Conservation (phyloP, 2,113 vertebrate species). For the Hypocryptadius cinnamomeus region DNA sequence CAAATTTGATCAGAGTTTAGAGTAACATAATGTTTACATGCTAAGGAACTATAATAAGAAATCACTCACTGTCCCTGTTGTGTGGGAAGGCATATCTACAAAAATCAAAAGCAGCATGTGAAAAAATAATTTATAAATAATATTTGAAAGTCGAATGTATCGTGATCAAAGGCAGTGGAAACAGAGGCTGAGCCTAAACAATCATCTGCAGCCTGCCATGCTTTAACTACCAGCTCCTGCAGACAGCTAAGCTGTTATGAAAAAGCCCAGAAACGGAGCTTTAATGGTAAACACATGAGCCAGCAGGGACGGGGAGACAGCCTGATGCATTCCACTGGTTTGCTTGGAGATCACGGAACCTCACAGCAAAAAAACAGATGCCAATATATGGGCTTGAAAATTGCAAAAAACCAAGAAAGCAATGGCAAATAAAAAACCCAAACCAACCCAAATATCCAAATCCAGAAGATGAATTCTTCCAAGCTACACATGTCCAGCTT, state of each 20-base stretch:
- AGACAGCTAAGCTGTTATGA: conserved; percentile 11
- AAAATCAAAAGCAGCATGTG: background rate
- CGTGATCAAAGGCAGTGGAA: conserved; percentile 39
- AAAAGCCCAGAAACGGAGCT: conserved; percentile 24
- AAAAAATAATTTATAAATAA: background rate
- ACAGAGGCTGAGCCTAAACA: background rate
- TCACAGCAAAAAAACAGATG: background rate
- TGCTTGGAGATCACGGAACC: background rate
- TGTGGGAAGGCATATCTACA: background rate
- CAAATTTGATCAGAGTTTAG: background rate
- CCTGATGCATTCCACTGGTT: background rate
- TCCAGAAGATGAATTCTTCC: background rate
- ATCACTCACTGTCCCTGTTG: background rate
- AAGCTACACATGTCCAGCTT: background rate
- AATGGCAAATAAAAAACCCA: background rate
- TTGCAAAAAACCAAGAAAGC: background rate
- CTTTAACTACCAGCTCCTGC: conserved; percentile 3
- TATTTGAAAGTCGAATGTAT: background rate
- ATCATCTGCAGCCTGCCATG: background rate
- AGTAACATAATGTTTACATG: background rate
- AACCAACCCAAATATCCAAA: background rate
- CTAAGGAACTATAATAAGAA: background rate
- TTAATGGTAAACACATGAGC: conserved; percentile 34
- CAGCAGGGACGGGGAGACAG: background rate
- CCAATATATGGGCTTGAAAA: background rate